Base-by-base conservation (phyloP, 1,140 invertebrate species). In the Panagrolaimus sp. region DNA sequence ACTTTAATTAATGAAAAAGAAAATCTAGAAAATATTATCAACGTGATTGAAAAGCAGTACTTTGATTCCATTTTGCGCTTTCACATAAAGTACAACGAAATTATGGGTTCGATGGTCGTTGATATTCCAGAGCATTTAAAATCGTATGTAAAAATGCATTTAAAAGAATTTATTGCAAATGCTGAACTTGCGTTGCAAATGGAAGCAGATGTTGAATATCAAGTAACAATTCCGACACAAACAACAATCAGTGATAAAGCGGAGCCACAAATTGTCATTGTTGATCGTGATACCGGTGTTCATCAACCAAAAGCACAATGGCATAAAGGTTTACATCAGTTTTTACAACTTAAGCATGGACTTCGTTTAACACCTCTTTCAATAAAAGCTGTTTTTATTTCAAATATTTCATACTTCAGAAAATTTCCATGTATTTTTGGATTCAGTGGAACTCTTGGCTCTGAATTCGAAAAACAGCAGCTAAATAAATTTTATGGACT, bases 281-380 rank as follows among this genome's bases (percentile, higher is more conserved):
- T 57, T 27, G 27, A 57, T 66, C 70, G 68, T n/a, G 82, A 84
- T 64, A 85, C 84, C 9, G 84, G 84, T 20, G 80, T 81, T n/a
- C 83, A 83, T 57, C 69, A 82, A 66, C 44, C 69, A 1, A 84
- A 77, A 61, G 79, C 79, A 13, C 81, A 84, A 65, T 85, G 83
- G 83, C 78, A 77, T 44, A 78, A 84, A 46, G 84, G 73, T 2
- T 65, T 85, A 0, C 84, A 85, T 65, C 84, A 85, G 64, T 84
- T 85, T 65, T 67, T 85, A 1, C 83, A 85, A 66, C 70, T 85
- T 1, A 85, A 84, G 67, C 83, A 85, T 63, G 82, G 81, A 20
- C 76, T 81, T 20, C 79, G 79, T 44, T 43, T 85, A 0, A 78
- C 81, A 0, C 53, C 76, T 9, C 74, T 83, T 42, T 83, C 77